A percentile compares a stretch with the other conserved stretches of the same genome.
Evolutionary conservation across 37 sponge, comb jelly and placozoan species (phyloP).

Genomic region (Crambe crambe): DNA sequence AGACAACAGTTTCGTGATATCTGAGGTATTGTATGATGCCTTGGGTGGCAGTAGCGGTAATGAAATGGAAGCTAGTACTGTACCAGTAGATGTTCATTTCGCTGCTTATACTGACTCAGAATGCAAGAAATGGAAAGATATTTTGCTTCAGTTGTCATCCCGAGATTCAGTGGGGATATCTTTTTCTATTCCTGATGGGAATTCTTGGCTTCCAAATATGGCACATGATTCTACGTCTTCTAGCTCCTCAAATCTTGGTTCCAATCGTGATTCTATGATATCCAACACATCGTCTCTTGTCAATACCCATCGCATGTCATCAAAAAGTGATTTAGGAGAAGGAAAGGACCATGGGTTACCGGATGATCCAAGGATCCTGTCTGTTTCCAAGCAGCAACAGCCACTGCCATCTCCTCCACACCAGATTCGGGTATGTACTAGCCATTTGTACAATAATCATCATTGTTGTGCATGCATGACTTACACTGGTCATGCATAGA

Average conservation of each 20-base stretch:
- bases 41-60: neutral
- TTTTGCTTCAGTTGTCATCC: slow-evolving; percentile 15
- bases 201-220: neutral
- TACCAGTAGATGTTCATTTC: slow-evolving; percentile 7
- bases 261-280: slow-evolving; percentile 24
- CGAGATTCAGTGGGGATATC: slow-evolving; percentile 4
- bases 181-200: slow-evolving; percentile 9
- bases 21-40: neutral
- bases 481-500: too few species aligned
- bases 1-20: slow-evolving; percentile 41
- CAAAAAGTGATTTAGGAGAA: neutral
- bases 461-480: too few species aligned
- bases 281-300: slow-evolving; percentile 36
- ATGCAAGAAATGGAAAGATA: slow-evolving; percentile 25
- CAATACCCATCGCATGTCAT: neutral
- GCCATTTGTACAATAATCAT: too few species aligned
- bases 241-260: slow-evolving; percentile 47
- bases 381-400: slow-evolving; percentile 33
- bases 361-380: slow-evolving; percentile 3
- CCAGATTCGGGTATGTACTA: neutral
- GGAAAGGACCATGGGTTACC: neutral
- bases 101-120: slow-evolving; percentile 66
- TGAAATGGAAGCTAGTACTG: neutral
- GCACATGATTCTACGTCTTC: slow-evolving; percentile 20
- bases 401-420: slow-evolving; percentile 46